These are phyloP conservation scores for Benitochromis conjunctus DNA, from an alignment of 2,113 vertebrate genomes.

Conservation along the genomic window DNA sequence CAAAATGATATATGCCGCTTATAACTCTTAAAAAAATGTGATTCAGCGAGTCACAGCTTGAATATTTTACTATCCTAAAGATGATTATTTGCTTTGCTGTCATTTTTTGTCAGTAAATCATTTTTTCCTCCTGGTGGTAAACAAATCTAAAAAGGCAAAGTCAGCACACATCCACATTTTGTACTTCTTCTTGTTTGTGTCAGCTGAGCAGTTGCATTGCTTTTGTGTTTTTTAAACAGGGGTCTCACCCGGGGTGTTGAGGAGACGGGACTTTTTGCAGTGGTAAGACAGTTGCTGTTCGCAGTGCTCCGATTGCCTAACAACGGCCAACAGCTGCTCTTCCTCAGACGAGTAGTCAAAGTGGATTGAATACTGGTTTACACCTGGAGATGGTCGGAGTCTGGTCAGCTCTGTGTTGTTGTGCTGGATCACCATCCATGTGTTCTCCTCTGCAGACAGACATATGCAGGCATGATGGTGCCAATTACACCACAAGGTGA, in stretches of 20 bases:
- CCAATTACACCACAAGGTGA: neutral
- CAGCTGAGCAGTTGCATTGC: neutral
- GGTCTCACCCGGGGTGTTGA: conserved; percentile 76
- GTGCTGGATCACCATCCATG: conserved; percentile 87
- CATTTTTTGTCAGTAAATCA: neutral
- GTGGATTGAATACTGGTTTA: conserved; percentile 68
- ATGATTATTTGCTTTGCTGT: neutral
- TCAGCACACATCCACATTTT: neutral
- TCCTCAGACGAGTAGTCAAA: conserved; percentile 81
- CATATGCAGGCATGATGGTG: neutral
- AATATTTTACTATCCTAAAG: neutral
- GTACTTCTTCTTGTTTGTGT: neutral
- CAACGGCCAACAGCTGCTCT: conserved; percentile 82
- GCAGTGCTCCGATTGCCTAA: conserved; percentile 84
- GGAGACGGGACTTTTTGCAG: conserved; percentile 89
- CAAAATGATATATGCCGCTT: neutral
- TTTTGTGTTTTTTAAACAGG: accelerated
- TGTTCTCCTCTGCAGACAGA: conserved; percentile 66
- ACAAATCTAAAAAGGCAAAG: neutral
- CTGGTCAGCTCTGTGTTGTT: conserved; percentile 85
- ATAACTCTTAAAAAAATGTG: neutral
- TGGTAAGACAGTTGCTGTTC: conserved; percentile 88
- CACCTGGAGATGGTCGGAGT: conserved; percentile 73
- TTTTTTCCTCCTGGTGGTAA: neutral
- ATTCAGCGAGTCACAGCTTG: neutral